These are phyloP conservation scores for Epinephelus fuscoguttatus DNA, from an alignment of 2,113 vertebrate species.

Conservation along the genomic window DNA sequence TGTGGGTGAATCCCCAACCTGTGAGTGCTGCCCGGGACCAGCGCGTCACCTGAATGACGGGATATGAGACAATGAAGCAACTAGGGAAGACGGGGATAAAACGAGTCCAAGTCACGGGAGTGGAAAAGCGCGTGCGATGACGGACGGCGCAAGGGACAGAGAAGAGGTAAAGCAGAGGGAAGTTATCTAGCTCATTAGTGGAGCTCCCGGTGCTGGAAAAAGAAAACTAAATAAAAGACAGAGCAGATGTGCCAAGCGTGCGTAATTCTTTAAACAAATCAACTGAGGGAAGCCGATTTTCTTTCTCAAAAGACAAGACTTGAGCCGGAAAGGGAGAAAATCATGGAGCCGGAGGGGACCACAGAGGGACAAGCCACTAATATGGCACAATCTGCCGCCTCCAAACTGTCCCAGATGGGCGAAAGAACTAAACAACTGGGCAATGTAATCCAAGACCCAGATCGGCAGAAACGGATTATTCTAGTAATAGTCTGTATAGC, in stretches of 20 bases:
- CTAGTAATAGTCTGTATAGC: conserved; percentile 93
- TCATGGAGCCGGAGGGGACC: conserved; percentile 82
- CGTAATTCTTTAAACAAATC: conserved; percentile 52
- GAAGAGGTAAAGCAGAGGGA: conserved; percentile 77
- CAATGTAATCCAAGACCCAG: conserved; percentile 88
- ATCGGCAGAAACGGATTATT: conserved; percentile 90
- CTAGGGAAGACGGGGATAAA: conserved; percentile 71
- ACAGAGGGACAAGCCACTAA: conserved; percentile 60
- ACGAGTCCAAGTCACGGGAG: conserved; percentile 68
- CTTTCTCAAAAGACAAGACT: conserved; percentile 44
- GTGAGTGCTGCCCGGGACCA: conserved; percentile 50
- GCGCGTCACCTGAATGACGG: conserved; percentile 76
- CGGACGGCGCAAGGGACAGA: conserved; percentile 60
- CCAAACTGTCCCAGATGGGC: conserved; percentile 90
- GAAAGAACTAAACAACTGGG: conserved; percentile 90
- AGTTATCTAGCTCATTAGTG: conserved; percentile 60
- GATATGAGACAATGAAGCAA: conserved; percentile 80
- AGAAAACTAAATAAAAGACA: conserved; percentile 32
- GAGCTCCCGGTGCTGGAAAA: conserved; percentile 34
- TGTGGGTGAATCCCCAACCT: conserved; percentile 60
- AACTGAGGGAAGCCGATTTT: conserved; percentile 43
- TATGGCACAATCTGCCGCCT: conserved; percentile 87
- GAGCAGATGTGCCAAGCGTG: conserved; percentile 65
- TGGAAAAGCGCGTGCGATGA: conserved; percentile 77
- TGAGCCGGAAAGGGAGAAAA: conserved; percentile 28